Base-by-base conservation (phyloP, 2,113 vertebrate genomes). In the Lagopus leucura region DNA sequence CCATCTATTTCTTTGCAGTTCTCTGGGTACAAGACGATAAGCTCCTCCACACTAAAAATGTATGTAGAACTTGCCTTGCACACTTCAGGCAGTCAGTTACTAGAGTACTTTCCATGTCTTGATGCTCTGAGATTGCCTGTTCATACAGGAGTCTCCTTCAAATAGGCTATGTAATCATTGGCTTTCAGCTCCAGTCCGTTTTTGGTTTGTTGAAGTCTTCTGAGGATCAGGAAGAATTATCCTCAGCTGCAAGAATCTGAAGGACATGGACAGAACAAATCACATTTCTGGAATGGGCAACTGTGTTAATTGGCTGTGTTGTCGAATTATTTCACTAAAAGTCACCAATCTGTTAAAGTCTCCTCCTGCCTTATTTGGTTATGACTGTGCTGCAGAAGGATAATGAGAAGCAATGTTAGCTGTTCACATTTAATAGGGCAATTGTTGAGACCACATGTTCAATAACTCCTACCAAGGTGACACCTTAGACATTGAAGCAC, bases 391-490 rank as follows among this genome's bases (percentile, higher is more conserved):
- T 84, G 45, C 73, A 50, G 89, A 50, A 90, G n/a, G 72, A 66
- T 78, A 71, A 78, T 32, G 25, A 90, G 64, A 89, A 88, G 50
- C 45, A 80, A 9, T 66, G 60, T 88, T 86, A 89, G 69, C 34
- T 77, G 42, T 76, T 87, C 82, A 45, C 36, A 81, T 32, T 73
- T 70, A 82, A 52, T 58, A 45, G 60, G n/a, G 54, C 72, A 86
- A 90, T 80, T 88, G 58, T 83, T 88, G 84, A 83, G 69, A 83
- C 58, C 50, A 61, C 77, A 65, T 42, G 32, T 72, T 90, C 80
- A 83, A 17, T 88, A 86, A 77, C 40, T 95, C 48, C 48, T 77
- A 47, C 69, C 28, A 90, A 92, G 87, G 76, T 88, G 92, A 92
- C 86, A 83, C 48, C 45, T 86, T 61, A 69, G 76, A 80, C 40